A percentile compares a stretch with the other conserved stretches of the same genome.
These are phyloP conservation scores for Calycopis cecrops DNA, from an alignment of 1,140 invertebrate species.

Conservation along the genomic window DNA sequence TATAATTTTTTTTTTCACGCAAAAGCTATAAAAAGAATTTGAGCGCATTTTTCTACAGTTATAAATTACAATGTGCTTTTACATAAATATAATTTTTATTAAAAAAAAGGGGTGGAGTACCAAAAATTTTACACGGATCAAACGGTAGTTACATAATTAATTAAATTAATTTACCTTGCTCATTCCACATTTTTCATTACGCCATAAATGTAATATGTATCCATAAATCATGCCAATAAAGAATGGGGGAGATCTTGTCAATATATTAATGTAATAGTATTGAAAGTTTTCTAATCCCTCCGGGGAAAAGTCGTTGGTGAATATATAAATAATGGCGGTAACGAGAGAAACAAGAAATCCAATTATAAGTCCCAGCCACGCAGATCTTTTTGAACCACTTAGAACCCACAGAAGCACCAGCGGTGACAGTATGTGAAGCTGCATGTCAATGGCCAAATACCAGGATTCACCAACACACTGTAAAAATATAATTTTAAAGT, in stretches of 20 bases:
- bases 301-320: slow-evolving; percentile 34
- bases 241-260: slow-evolving; percentile 66
- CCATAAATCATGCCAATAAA: slow-evolving; percentile 76
- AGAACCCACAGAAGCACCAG: slow-evolving; percentile 64
- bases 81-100: too few relatives aligned
- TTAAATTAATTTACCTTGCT: slow-evolving; percentile 26
- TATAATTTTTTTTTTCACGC: too few relatives aligned
- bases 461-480: slow-evolving; percentile 76
- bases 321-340: slow-evolving; percentile 46
- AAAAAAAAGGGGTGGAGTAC: too few relatives aligned
- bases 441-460: slow-evolving; percentile 76
- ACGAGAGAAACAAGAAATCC: slow-evolving; percentile 25
- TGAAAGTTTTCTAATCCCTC: slow-evolving; percentile 20
- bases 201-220: slow-evolving; percentile 46
- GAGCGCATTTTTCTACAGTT: too few relatives aligned
- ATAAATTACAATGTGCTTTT: too few relatives aligned
- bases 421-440: slow-evolving; percentile 70
- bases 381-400: slow-evolving; percentile 26
- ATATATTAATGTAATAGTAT: slow-evolving; percentile 38
- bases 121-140: too few relatives aligned
- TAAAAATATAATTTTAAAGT: slow-evolving; percentile 28
- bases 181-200: slow-evolving; percentile 21
- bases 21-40: too few relatives aligned
- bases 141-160: too few relatives aligned
- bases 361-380: slow-evolving; percentile 33